A percentile compares a stretch with the other conserved stretches of the same genome.
phyloP scores from a whole-genome alignment of 2,797 vertebrate species.

The Peromyscus attwateri region DNA sequence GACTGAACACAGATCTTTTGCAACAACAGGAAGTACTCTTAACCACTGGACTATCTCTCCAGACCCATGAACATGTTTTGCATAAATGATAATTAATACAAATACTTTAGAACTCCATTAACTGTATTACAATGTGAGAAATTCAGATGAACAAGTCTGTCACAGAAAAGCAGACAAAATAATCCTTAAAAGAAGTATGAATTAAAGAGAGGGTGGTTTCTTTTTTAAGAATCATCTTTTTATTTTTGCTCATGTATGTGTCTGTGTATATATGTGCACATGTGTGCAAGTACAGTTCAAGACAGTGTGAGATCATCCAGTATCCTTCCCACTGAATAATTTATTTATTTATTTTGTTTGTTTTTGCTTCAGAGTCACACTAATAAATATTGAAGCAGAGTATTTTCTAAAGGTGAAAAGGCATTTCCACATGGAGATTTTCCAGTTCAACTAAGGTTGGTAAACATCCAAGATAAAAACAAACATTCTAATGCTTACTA shows the following conservation, averaged over 20 bases:
- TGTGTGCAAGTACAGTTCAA: background rate
- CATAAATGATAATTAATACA: background rate
- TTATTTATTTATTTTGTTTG: background rate
- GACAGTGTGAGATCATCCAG: background rate
- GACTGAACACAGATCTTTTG: background rate
- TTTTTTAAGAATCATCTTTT: background rate
- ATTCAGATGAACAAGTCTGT: background rate
- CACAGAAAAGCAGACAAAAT: background rate
- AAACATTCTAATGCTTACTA: background rate
- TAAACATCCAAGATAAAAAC: background rate
- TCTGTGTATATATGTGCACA: background rate
- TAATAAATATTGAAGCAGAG: background rate
- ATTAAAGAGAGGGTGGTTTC: background rate
- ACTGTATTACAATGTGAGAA: background rate
- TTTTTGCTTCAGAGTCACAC: background rate
- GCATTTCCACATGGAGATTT: background rate
- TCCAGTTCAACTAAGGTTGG: background rate
- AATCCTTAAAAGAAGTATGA: background rate
- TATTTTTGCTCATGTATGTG: background rate
- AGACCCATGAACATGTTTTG: background rate
- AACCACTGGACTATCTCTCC: no score
- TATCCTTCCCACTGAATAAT: background rate
- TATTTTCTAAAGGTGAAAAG: background rate
- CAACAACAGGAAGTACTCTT: background rate
- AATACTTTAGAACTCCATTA: background rate